Evolutionary conservation across 2,888 invertebrate genomes (phyloP), one percentile per base, ranked within the genome.

Genomic region (Tinea trinotella): DNA sequence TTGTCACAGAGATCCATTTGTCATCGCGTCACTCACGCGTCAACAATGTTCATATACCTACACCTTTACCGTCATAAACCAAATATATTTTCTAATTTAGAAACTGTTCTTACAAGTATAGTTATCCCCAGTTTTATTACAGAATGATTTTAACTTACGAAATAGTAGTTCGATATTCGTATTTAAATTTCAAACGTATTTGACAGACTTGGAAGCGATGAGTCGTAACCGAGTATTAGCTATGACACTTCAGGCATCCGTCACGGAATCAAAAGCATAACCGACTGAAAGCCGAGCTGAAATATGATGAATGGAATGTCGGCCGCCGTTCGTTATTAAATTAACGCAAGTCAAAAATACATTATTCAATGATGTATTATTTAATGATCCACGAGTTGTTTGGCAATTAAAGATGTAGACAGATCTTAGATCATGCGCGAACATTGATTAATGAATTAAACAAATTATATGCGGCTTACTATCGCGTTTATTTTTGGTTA

Each of bases 11-110:
- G 64, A 34, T 34, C 74, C 76, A 76, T 82, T 80, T 78, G 78
- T 82, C 81, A 76, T 71, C 69, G 62, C 66, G 76, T 76, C 81
- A 75, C 67, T 74, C 74, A 66, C 64, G 57, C 64, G 76, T 78
- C 80, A 71, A 22, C 24, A 20, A 13, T 24, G 18, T 24, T 70
- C 69, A 67, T 71, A 74, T 80, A 75, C 79, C 80, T n/a, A n/a
- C n/a, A n/a, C n/a, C 77, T 71, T 69, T 68, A 66, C 69, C 63
- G 65, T 66, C 63, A 64, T 74, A 74, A 78, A 71, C 70, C n/a
- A 5, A n/a, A 15, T 40, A 12, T 46, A 18, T 40, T 40, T n/a
- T 15, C 15, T 13, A 13, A 15, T 40, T 40, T 15, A 12, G 40
- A 15, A 40, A 40, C 40, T 4, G 3, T 40, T 15, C 12, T 4